A percentile compares a stretch with the other conserved stretches of the same genome.
These are phyloP conservation scores for Lepus timidus DNA, from an alignment of 2,113 vertebrate species.

Conservation along the genomic window DNA sequence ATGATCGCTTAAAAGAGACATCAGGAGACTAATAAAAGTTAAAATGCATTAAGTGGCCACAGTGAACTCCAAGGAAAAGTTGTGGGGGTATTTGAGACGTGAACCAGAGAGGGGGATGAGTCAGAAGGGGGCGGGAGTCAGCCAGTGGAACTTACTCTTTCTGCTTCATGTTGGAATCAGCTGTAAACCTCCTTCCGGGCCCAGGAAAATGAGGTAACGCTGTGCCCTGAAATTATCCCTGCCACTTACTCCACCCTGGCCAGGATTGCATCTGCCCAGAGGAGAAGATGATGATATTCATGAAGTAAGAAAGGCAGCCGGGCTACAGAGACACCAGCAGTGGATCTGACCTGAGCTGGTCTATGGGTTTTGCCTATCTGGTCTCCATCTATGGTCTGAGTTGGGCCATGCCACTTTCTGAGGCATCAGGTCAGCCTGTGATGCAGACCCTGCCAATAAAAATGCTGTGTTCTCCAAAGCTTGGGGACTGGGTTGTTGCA, in stretches of 20 bases:
- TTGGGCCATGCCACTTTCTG: background rate
- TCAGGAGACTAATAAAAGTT: slow-evolving; percentile 87
- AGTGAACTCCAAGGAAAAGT: slow-evolving; percentile 83
- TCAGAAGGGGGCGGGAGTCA: slow-evolving; percentile 31
- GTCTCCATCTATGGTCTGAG: background rate
- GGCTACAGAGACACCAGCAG: background rate
- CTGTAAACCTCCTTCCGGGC: background rate
- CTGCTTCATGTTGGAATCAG: background rate
- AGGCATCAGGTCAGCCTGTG: accelerated
- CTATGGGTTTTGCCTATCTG: background rate
- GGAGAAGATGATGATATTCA: slow-evolving; percentile 1
- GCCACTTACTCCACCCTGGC: background rate
- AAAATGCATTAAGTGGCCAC: slow-evolving; percentile 86
- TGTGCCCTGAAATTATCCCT: background rate
- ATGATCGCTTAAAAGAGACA: slow-evolving; percentile 81
- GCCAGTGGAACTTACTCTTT: slow-evolving; percentile 27
- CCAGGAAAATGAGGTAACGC: slow-evolving; percentile 41
- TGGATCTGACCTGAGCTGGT: background rate
- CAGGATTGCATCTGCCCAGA: background rate
- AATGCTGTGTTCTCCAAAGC: accelerated
- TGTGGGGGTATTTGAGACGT: slow-evolving; percentile 80
- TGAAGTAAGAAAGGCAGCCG: background rate
- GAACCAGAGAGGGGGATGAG: slow-evolving; percentile 78
- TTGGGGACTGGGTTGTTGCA: background rate
- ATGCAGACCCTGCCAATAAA: background rate